Evolutionary conservation across 2,888 invertebrate genomes (phyloP), one percentile per base, ranked within the genome.

Genomic region (Lasioglossum vierecki): DNA sequence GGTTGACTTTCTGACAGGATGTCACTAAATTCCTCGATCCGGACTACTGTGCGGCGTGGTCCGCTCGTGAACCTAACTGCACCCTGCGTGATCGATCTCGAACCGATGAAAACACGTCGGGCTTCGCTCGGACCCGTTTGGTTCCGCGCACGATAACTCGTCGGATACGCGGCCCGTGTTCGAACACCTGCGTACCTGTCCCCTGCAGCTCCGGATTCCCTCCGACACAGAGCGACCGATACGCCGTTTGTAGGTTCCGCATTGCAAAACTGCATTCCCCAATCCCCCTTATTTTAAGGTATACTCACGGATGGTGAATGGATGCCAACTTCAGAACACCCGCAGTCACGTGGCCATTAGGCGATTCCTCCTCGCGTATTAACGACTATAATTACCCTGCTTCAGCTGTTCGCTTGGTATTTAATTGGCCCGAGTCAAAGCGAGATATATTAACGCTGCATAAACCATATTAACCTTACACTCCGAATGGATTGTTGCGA

Each of bases 151-250:
- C 35, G 71, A 84, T 79, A 80, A 84, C 46, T 46, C 66, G 79
- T 49, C 72, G 75, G 63, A 75, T 72, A 63, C 66, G 66, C 66
- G 66, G 66, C 35, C 63, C 63, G 70, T 72, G 68, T 72, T n/a
- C 60, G 57, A 57, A 76, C 82, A 79, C 77, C 73, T 63, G 80
- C 74, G 63, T 77, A 83, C 73, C 73, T 86, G 89, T 89, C 86
- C 13, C 22, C 22, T 11, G 82, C 84, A 84, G 79, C 26, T n/a
- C 39, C 41, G 35, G 70, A 77, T 85, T 63, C 60, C 66, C 71
- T 88, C 79, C 73, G 82, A 85, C 76, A 71, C 73, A 30, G 30
- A 63, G 15, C 60, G 30, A 26, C 49, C 13, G 79, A 81, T 30
- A 26, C 53, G 35, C 22, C 57, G 79, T 74, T 73, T 72, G 66